Evolutionary conservation across 2,888 invertebrate genomes (phyloP).

Genomic region (Vanessa cardui): DNA sequence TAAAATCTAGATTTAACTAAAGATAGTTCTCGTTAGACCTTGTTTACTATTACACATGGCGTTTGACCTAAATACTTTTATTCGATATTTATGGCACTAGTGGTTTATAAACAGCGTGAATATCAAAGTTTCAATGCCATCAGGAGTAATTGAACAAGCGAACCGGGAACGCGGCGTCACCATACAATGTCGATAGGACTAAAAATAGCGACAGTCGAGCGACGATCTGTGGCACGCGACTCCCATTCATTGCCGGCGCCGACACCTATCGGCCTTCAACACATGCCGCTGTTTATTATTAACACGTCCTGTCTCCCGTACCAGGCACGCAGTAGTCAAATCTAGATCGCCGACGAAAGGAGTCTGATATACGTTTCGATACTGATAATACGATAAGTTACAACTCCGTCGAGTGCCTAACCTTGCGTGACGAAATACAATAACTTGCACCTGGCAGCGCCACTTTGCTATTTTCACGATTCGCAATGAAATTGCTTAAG

Average conservation of each 20-base stretch:
- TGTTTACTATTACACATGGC: background rate
- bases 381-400: conserved; percentile 24
- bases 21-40: no score
- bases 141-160: conserved; percentile 18
- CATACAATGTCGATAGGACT: conserved; percentile 56
- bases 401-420: conserved; percentile 23
- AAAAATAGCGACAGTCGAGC: conserved; percentile 66
- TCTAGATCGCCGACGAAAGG: background rate
- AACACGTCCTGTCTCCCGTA: conserved; percentile 55
- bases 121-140: conserved; percentile 10
- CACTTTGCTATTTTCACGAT: conserved; percentile 60
- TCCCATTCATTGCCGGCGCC: conserved; percentile 68
- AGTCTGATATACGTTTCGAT: conserved; percentile 6
- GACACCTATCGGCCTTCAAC: conserved; percentile 63
- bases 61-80: background rate
- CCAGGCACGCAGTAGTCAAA: conserved; percentile 14
- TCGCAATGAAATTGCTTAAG: conserved; percentile 55
- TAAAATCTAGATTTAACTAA: no score
- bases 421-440: conserved; percentile 52
- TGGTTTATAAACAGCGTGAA: background rate
- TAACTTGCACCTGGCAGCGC: conserved; percentile 55
- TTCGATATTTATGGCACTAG: background rate
- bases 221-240: conserved; percentile 59
- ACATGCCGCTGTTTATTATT: conserved; percentile 60
- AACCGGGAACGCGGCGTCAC: conserved; percentile 40